These are phyloP conservation scores for Malacoraja senta DNA, from an alignment of 2,797 vertebrate species.

Conservation along the genomic window DNA sequence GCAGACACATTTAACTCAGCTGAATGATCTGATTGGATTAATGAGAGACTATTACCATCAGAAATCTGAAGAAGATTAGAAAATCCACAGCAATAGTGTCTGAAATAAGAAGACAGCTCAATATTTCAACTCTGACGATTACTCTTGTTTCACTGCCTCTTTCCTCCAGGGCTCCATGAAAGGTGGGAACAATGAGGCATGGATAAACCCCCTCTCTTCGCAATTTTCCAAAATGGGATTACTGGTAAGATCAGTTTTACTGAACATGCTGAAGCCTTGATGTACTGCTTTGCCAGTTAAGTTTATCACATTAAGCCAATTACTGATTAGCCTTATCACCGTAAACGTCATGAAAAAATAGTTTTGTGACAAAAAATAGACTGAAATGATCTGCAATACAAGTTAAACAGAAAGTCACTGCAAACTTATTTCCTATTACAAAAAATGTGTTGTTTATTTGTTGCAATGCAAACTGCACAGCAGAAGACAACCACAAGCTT, in stretches of 20 bases:
- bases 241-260: constrained; percentile 64
- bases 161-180: constrained; percentile 61
- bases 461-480: background rate
- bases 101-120: background rate
- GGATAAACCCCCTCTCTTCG: constrained; percentile 84
- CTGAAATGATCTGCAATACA: background rate
- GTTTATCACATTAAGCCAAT: background rate
- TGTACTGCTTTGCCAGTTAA: background rate
- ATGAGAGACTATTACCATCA: background rate
- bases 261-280: background rate
- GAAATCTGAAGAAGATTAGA: background rate
- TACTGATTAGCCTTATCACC: constrained; percentile 3
- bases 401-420: background rate
- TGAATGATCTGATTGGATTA: background rate
- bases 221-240: constrained; percentile 96
- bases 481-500: background rate
- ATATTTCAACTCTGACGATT: background rate
- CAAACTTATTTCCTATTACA: background rate
- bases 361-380: background rate
- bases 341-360: background rate
- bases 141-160: background rate
- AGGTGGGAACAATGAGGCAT: constrained; percentile 80
- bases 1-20: background rate
- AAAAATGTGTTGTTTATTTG: background rate
- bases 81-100: background rate